Base-by-base conservation (phyloP, 2,797 vertebrate genomes). In the Psittacula echo region DNA sequence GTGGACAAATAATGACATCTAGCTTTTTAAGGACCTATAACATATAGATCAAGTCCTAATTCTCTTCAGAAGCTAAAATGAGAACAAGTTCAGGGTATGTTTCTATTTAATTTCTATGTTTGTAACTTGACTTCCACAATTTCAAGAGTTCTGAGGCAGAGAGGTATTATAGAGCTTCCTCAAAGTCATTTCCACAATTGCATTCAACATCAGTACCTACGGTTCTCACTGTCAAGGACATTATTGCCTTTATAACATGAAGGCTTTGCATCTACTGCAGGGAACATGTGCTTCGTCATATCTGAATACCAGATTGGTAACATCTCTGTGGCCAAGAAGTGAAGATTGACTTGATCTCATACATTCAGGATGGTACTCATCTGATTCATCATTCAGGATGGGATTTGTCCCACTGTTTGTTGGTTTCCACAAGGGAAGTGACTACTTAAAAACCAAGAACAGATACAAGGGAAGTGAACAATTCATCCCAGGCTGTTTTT, bases 21-120 rank as follows among this genome's bases (percentile, higher is more conserved):
- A 7, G 48, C 0, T 0, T 34, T 74, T 70, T 32, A 87, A 76
- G 10, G 32, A 78, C 11, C 23, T 66, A 8, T 21, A 37, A n/a
- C 3, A 10, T 6, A 11, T 42, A 45, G 50, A n/a, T 82, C 2
- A 3, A 51, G 10, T 44, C 7, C 44, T 15, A 29, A 0, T 61
- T 29, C 21, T 47, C 20, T 65, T 41, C 41, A 78, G 72, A 65
- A 85, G 7, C 13, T 19, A 30, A 23, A 76, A 39, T 18, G n/a
- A 68, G 61, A 23, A 8, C 11, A 53, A 16, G 1, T 32, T 39
- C 48, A 17, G 10, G 10, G 0, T 3, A 18, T 19, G 5, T 5
- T 73, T 56, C 44, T 48, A 1, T 41, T 37, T 83, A 17, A 60
- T 87, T 64, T 68, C 61, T 65, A 0, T 62, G 16, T n/a, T 74